Evolutionary conservation across 2,797 vertebrate species (phyloP).

Genomic region (Melopsittacus undulatus): DNA sequence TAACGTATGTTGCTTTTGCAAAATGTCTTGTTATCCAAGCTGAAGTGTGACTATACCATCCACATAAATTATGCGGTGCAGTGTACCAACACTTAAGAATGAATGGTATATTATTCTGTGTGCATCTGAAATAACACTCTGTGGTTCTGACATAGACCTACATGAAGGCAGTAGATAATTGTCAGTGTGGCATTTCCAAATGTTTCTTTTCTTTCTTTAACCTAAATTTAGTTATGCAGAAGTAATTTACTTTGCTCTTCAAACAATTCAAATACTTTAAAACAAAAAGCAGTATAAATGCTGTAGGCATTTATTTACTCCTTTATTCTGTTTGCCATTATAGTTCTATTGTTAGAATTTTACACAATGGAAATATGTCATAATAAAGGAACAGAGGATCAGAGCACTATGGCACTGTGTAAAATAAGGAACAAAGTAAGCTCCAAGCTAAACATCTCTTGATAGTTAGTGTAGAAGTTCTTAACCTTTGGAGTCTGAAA

Average conservation of each 20-base stretch:
- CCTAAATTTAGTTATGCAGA: neutral
- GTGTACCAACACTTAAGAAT: neutral
- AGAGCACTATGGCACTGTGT: neutral
- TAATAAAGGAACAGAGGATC: neutral
- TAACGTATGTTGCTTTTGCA: neutral
- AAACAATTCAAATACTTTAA: neutral
- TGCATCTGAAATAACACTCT: neutral
- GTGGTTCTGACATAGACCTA: neutral
- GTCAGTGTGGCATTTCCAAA: neutral
- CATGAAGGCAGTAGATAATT: neutral
- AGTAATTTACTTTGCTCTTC: neutral
- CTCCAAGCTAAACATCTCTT: constrained; percentile 33
- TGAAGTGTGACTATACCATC: neutral
- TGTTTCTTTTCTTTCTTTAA: neutral
- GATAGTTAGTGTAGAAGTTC: neutral
- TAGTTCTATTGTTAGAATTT: neutral
- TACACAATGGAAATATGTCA: neutral
- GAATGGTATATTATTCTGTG: neutral
- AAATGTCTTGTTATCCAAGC: neutral
- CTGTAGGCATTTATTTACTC: neutral
- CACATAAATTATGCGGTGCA: neutral
- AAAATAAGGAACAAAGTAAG: constrained; percentile 22
- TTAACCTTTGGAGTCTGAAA: constrained; percentile 49
- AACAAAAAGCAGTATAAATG: neutral
- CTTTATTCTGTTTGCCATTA: neutral